These are phyloP conservation scores for Notiomystis cincta DNA, from an alignment of 2,113 vertebrate genomes.

Conservation along the genomic window DNA sequence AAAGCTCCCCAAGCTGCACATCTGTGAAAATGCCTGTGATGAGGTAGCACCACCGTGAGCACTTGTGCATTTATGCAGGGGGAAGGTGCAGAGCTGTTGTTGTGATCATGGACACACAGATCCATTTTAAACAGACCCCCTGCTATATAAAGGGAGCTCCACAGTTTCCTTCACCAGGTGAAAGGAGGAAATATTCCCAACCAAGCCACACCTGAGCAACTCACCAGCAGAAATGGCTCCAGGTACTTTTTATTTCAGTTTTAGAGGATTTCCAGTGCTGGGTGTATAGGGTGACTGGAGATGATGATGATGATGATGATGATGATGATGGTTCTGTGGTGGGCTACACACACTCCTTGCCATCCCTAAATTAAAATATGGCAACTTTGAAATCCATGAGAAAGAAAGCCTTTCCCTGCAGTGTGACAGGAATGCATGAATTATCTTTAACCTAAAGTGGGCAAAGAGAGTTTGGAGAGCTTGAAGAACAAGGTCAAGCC, in stretches of 20 bases:
- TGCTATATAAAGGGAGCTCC: slow-evolving; percentile 45
- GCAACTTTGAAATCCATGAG: not conserved
- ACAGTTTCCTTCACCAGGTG: not conserved
- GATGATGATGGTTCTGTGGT: not conserved
- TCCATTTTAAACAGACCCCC: slow-evolving; percentile 32
- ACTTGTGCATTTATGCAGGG: slow-evolving; percentile 40
- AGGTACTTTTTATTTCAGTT: slow-evolving; percentile 41
- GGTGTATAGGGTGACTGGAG: not conserved
- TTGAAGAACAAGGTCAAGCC: not conserved
- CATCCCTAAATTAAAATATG: not conserved
- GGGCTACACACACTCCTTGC: not conserved
- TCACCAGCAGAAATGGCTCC: slow-evolving; percentile 44
- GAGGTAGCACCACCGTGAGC: not conserved
- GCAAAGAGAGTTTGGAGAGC: not conserved
- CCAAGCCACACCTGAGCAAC: not conserved
- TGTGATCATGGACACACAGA: not conserved
- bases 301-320: not conserved
- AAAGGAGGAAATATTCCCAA: not conserved
- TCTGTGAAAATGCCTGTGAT: not conserved
- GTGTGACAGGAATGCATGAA: not conserved
- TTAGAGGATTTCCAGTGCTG: not conserved
- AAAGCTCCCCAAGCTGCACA: not conserved
- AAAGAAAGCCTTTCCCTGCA: not conserved
- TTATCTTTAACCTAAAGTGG: not conserved
- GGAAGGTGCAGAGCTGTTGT: not conserved